Evolutionary conservation across 2,113 vertebrate genomes (phyloP).

Genomic region (Collichthys lucidus): DNA sequence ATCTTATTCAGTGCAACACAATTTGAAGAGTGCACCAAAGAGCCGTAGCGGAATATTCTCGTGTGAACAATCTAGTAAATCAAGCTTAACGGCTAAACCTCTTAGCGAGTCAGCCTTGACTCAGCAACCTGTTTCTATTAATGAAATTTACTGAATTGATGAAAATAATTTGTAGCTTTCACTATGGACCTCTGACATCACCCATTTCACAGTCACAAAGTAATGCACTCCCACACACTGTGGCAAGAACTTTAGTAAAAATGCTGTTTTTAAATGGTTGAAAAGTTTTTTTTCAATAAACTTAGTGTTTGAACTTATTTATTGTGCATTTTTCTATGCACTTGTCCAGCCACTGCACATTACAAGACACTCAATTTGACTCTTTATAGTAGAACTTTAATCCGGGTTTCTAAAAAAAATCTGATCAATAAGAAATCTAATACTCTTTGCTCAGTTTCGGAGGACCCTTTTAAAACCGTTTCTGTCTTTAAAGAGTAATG

Average conservation of each 20-base stretch:
- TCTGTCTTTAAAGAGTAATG: no score
- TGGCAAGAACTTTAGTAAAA: no score
- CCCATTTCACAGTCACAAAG: background rate
- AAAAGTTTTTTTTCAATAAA: background rate
- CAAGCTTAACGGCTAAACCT: background rate
- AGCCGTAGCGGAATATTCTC: conserved; percentile 1
- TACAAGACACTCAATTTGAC: background rate
- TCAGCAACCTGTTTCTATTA: background rate
- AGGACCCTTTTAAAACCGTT: no score
- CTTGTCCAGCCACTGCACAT: background rate
- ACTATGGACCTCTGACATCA: background rate
- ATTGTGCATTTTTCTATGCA: background rate
- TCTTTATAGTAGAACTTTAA: background rate
- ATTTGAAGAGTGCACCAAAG: background rate
- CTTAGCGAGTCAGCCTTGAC: background rate
- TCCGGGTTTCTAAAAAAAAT: background rate
- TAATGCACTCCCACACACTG: no score
- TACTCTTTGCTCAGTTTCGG: no score
- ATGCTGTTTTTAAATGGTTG: background rate
- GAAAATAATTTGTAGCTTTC: background rate
- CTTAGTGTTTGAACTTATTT: background rate
- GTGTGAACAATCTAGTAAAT: background rate
- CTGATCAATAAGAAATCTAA: no score
- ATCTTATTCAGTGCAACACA: background rate
- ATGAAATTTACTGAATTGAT: background rate